These are phyloP conservation scores for Glossophaga mutica DNA, from an alignment of 2,797 vertebrate genomes.

Conservation along the genomic window DNA sequence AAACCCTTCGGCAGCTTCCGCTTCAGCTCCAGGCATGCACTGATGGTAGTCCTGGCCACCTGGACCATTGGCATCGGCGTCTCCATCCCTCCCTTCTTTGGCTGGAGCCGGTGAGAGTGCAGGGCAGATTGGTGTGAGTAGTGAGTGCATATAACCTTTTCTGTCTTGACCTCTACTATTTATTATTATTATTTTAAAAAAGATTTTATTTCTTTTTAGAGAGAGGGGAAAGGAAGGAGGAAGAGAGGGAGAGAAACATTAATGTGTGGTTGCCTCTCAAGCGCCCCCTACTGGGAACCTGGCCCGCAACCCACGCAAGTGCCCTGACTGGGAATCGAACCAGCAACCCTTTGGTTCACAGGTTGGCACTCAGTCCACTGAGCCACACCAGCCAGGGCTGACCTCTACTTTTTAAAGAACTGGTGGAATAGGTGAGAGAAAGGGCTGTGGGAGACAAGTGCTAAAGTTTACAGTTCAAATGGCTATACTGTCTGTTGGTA, in stretches of 20 bases:
- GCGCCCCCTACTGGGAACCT: too few relatives aligned
- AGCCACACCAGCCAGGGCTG: background rate
- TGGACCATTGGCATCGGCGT: constrained; percentile 82
- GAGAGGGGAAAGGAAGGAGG: background rate
- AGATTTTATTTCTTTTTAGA: background rate
- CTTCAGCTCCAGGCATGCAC: constrained; percentile 83
- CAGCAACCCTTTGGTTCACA: background rate
- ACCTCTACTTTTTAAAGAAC: background rate
- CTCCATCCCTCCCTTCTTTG: constrained; percentile 83
- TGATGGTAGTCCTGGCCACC: constrained; percentile 80
- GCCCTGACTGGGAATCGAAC: background rate
- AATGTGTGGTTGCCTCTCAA: background rate
- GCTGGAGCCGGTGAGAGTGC: constrained; percentile 84
- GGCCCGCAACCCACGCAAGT: background rate
- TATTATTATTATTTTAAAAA: background rate
- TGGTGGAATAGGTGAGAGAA: background rate
- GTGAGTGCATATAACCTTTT: background rate
- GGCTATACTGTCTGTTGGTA: background rate
- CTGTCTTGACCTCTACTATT: background rate
- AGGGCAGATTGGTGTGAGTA: background rate
- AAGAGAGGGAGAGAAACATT: background rate
- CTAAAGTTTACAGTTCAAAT: background rate
- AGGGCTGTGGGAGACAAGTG: background rate
- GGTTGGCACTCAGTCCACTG: background rate
- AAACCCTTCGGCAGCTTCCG: constrained; percentile 88